Evolutionary conservation across 2,113 vertebrate species (phyloP).

Genomic region (Thamnophis sirtalis): DNA sequence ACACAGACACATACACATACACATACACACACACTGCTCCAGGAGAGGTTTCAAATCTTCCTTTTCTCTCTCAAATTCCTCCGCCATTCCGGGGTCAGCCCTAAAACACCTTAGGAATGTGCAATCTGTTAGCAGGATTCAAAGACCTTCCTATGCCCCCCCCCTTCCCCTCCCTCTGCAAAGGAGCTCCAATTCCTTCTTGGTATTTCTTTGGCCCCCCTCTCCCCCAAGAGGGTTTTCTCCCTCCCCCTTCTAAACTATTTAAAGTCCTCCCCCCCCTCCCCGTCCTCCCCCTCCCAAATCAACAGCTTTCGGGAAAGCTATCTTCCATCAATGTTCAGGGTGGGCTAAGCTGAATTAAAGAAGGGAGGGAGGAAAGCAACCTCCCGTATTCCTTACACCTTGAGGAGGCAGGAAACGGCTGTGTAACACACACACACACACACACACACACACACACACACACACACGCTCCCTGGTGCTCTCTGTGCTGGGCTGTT

Average conservation of each 20-base stretch:
- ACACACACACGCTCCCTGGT: not conserved
- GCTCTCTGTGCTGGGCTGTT: no score
- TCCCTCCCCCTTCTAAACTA: not conserved
- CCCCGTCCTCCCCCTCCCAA: fast-evolving
- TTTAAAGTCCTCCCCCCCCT: not conserved
- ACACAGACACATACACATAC: no score
- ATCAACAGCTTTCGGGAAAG: not conserved
- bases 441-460: not conserved
- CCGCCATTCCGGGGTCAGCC: constrained; percentile 28
- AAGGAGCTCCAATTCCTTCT: constrained; percentile 5
- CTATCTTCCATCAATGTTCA: not conserved
- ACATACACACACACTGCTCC: constrained; percentile 49
- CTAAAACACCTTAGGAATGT: constrained; percentile 54
- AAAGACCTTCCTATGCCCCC: constrained; percentile 1
- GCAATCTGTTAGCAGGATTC: constrained; percentile 44
- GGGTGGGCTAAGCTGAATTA: not conserved
- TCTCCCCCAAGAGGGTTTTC: no score
- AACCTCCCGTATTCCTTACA: not conserved
- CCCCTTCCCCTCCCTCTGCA: not conserved
- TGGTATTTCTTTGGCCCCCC: not conserved
- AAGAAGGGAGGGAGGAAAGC: not conserved
- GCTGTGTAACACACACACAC: no score
- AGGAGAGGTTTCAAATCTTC: constrained; percentile 18
- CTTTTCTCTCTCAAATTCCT: constrained; percentile 33
- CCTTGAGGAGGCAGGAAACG: not conserved